Evolutionary conservation across 2,797 vertebrate species (phyloP).

Genomic region (Eulemur rubriventer): DNA sequence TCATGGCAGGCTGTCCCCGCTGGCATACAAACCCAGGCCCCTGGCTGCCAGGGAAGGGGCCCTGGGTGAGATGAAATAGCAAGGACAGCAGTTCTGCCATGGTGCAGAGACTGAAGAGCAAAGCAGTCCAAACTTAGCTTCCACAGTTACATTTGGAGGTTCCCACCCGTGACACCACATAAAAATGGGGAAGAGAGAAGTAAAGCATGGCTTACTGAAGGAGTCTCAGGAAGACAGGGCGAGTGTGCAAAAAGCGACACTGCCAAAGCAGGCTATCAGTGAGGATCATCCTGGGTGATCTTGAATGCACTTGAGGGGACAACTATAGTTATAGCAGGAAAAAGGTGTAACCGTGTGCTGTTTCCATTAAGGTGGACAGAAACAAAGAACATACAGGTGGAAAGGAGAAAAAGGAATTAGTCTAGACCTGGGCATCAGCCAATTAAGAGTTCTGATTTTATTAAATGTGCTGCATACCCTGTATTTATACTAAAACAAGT

Average conservation of each 20-base stretch:
- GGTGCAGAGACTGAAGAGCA: not conserved
- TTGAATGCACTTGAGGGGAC: not conserved
- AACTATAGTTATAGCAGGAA: not conserved
- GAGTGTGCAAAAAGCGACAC: not conserved
- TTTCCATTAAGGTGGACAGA: not conserved
- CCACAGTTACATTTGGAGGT: not conserved
- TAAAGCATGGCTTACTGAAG: slow-evolving; percentile 60
- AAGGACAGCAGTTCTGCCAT: slow-evolving; percentile 40
- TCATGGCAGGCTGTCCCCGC: not conserved
- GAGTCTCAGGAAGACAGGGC: slow-evolving; percentile 62
- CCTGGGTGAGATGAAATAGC: not conserved
- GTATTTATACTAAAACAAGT: slow-evolving; percentile 52
- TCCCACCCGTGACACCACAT: not conserved
- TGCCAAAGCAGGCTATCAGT: slow-evolving; percentile 19
- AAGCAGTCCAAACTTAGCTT: not conserved
- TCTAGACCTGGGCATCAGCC: slow-evolving; percentile 41
- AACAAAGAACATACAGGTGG: not conserved
- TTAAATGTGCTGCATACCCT: slow-evolving; percentile 48
- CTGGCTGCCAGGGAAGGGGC: not conserved
- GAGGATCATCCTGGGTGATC: not conserved
- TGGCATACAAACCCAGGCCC: slow-evolving; percentile 32
- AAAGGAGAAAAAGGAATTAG: not conserved
- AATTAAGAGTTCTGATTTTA: slow-evolving; percentile 31
- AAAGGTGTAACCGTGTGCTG: slow-evolving; percentile 35
- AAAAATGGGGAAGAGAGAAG: not conserved